Base-by-base conservation (phyloP, 2,797 vertebrate species). In the Masticophis lateralis region DNA sequence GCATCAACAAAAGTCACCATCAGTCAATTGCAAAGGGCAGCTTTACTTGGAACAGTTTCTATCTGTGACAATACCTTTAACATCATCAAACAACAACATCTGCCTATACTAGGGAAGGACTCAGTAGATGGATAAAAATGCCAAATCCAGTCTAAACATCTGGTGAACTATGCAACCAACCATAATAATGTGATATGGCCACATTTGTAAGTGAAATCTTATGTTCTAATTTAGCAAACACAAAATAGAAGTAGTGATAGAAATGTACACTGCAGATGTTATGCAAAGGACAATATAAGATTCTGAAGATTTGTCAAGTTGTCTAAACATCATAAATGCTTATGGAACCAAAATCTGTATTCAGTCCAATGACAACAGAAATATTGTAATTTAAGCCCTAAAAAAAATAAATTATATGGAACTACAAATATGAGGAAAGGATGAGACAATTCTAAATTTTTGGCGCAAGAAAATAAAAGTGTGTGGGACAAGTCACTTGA, bases 351-450 rank as follows among this genome's bases (percentile, higher is more conserved):
- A 93, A 91, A 47, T 53, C 51, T 56, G 57, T 79, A 89, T 93
- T 93, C 69, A 86, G 51, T 91, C 89, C 87, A 63, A n/a, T 57
- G 93, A 87, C 90, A 91, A 89, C 51, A 63, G 37, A 91, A 93
- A 91, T 56, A 93, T 25, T 86, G 66, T 91, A 89, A 91, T 86
- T 27, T 61, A 79, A 47, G 57, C 56, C 90, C 51, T 83, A 4
- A 16, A 88, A 83, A 83, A 90, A 74, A 88, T 87, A 79, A 86
- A 59, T 69, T 55, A 63, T 56, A 91, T 91, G 66, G 66, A 87
- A 88, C 83, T 89, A 89, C 53, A 91, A 91, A 93, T 86, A 51
- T 16, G 93, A 86, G 37, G 32, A 43, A 83, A 43, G 3, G 59
- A 22, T 91, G 90, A 91, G 87, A 59, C 59, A 79, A 86, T 20